Percentiles rank a stretch among this genome's conserved stretches.
Conservation (phyloP, 2,888 invertebrate species). For the Thumatha senex region DNA sequence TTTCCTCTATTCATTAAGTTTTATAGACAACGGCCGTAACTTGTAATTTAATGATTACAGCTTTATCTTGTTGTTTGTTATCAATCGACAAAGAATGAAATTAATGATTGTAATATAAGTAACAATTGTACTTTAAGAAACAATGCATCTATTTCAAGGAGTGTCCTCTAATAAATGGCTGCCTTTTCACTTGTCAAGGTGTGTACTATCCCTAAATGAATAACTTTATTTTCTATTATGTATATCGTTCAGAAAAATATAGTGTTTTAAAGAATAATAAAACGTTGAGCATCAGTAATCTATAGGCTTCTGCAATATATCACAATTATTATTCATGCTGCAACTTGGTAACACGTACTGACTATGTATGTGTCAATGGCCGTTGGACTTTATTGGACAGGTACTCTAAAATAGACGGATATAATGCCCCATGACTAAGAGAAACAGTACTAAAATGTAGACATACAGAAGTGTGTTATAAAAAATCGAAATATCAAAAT, state of each 20-base stretch:
- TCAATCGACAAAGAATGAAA: slow-evolving; percentile 14
- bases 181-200: slow-evolving; percentile 3
- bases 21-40: slow-evolving; percentile 9
- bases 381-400: too few relatives aligned
- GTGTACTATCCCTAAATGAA: background rate
- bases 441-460: too few relatives aligned
- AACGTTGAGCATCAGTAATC: too few relatives aligned
- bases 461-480: too few relatives aligned
- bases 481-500: too few relatives aligned
- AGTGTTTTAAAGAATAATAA: background rate
- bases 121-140: slow-evolving; percentile 9
- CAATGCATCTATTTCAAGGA: slow-evolving; percentile 2
- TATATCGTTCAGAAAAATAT: background rate
- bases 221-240: slow-evolving; percentile 10
- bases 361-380: too few relatives aligned
- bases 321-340: background rate
- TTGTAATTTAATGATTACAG: slow-evolving; percentile 17
- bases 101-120: slow-evolving; percentile 7
- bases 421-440: too few relatives aligned
- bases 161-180: background rate
- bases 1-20: slow-evolving; percentile 10
- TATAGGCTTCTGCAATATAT: background rate
- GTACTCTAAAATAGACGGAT: too few relatives aligned
- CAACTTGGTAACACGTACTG: too few relatives aligned
- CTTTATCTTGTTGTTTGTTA: slow-evolving; percentile 20